Evolutionary conservation across 2,797 vertebrate genomes (phyloP), one percentile per base, ranked within the genome.

Genomic region (Chaenodraco wilsoni): DNA sequence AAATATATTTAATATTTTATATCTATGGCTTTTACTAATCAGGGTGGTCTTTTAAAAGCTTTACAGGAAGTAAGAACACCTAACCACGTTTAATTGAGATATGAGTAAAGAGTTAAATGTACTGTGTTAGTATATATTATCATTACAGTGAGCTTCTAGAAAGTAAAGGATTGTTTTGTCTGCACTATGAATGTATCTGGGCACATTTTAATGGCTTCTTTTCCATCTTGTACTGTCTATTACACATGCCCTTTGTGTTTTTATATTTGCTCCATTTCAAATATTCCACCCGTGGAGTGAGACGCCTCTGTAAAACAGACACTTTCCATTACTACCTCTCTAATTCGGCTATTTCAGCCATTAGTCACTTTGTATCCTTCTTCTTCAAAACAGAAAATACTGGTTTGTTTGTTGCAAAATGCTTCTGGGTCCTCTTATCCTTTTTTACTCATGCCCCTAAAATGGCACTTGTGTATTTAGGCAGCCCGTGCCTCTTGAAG

Each of bases 171-270:
- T 83, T 77, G 86, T 85, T 84, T 76, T 63, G 82, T 85, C 83
- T 90, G 79, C 83, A 87, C 83, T 88, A 82, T 79, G 88, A 91
- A 91, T 91, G 90, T 91, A 87, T 84, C 59, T 55, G 46, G 80
- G 65, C 76, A 89, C 83, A 82, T 80, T 83, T 72, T 61, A 79
- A 56, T 61, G 48, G 59, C 58, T 51, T 40, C 50, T 72, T 56
- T 41, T 14, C 72, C 46, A 56, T 70, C 67, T 69, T 65, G 51
- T 71, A 50, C 63, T 17, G 51, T 56, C 63, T 15, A 44, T 56
- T 17, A 63, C 76, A 65, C 51, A 23, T 9, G 33, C 69, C 62
- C 41, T 54, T 58, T 58, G 54, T 74, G 43, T 54, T 73, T 50
- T 44, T 12, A 19, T 40, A 13, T 55, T 63, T 58, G 10, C 61